Conservation (phyloP, 2,797 vertebrate species). For the Phoeniculus purpureus region DNA sequence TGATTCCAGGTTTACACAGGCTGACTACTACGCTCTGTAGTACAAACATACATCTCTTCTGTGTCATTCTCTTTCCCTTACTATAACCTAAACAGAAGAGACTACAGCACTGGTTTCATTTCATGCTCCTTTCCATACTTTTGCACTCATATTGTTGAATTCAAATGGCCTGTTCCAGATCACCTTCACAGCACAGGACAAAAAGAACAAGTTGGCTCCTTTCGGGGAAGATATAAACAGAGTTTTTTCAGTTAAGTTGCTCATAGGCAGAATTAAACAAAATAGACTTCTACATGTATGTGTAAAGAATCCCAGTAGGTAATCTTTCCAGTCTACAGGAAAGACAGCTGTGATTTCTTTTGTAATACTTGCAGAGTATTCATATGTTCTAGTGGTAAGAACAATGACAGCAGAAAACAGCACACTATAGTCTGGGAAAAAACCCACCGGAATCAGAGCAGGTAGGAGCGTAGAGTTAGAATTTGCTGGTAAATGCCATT, state of each 20-base stretch:
- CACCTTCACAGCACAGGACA: background rate
- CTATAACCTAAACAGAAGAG: background rate
- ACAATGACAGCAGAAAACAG: background rate
- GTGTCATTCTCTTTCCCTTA: background rate
- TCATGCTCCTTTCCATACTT: background rate
- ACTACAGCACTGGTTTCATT: background rate
- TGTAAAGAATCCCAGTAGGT: background rate
- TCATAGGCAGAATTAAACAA: background rate
- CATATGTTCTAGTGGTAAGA: background rate
- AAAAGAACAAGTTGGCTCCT: background rate
- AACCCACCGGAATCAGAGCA: background rate
- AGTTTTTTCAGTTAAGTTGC: background rate
- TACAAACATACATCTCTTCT: background rate
- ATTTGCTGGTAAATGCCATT: background rate
- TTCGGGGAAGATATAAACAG: background rate
- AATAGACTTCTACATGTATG: accelerated
- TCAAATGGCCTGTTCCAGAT: background rate
- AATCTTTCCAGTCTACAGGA: background rate
- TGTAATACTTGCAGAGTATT: background rate
- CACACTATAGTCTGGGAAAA: background rate
- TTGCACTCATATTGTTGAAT: background rate
- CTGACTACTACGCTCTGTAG: background rate
- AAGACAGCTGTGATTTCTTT: background rate
- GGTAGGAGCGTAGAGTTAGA: background rate
- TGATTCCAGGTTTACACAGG: background rate